Base-by-base conservation (phyloP, 1,140 invertebrate species). In the Drosophila arawakana region DNA sequence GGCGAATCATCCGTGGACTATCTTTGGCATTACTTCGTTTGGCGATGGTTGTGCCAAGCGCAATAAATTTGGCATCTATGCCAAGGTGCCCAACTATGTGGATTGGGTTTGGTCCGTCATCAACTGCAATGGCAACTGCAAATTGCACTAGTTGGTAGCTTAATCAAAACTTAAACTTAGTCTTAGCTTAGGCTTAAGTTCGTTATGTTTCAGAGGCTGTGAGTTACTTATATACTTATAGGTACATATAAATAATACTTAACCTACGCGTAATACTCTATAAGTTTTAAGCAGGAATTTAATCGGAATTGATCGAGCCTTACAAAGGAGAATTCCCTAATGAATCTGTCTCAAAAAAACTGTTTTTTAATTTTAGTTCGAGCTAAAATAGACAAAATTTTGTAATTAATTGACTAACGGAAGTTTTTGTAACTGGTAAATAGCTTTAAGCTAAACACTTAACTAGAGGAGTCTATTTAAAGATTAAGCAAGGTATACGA, bases 1-100 rank as follows among this genome's bases (percentile, higher is more conserved):
- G 61, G 91, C 92, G 0, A 92, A 94, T 70, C 93, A 94, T 73
- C 94, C 93, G 2, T 97, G 96, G 96, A 95, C 95, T 18, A 95
- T 98, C 18, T 96, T 97, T 91, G 98, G 98, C 3, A 97, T 99
- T 41, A 98, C 98, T 1, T 98, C 97, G 86, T 99, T 98, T 78
- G 98, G 98, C 0, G 97, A 98, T 86, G 97, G 97, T 15, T 98
- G 98, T 90, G 98, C 97, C 5, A 95, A 97, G 84, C 95, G 95
- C 54, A 96, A 97, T 47, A 98, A 98, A 92, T 98, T 96, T 81
- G 98, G 98, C 3, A 98, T 99, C 67, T 99, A 99, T 85, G 97
- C 97, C 2, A 95, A 95, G 78, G 95, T 98, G 3, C 94, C 96
- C 8, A 98, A 97, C 88, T 98, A 97, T 90, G 94, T 97, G 2